Evolutionary conservation across 2,113 vertebrate genomes (phyloP), one percentile per base, ranked within the genome.

Genomic region (Etheostoma cragini): DNA sequence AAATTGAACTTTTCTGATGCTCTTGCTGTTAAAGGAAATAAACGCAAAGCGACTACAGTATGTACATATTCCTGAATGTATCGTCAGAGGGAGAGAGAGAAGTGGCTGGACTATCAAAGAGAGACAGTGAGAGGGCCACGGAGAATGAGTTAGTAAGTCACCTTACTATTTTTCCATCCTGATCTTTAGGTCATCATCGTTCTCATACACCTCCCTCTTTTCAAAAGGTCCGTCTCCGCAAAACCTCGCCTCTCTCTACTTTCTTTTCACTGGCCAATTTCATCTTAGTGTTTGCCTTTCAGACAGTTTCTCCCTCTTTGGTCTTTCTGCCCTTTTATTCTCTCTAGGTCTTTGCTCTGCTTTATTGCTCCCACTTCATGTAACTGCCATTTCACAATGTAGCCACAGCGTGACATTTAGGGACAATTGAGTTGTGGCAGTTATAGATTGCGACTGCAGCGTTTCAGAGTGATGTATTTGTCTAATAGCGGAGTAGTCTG

Each of bases 321-420:
- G 78, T 81, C 82, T 80, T 6, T 26, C 42, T 90, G 86, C 91
- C 89, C 92, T 91, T 88, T 91, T 60, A 54, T 16, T 75, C 76
- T 68, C 38, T 81, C 57, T 33, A 4, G 35, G 65, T 71, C n/a
- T 68, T 60, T 79, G 84, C 46, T 82, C 68, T 70, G 79, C 84
- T 84, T 88, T 46, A 56, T 74, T 73, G 50, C 76, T 61, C 75
- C 46, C 68, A 75, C 80, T 90, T 88, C 81, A 82, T 81, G 87
- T 83, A 66, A 75, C 84, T 63, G 80, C 72, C 77, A 65, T 61
- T 65, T 81, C 78, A 74, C 82, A 81, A 78, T 77, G 79, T 76
- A 62, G 75, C 82, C 80, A 57, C 86, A 82, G 82, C 8, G 17
- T 90, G 92, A 93, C 88, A 92, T 92, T 93, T 90, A 78, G 80